Evolutionary conservation across 2,113 vertebrate genomes (phyloP), one percentile per base, ranked within the genome.

Genomic region (Ochotona princeps): DNA sequence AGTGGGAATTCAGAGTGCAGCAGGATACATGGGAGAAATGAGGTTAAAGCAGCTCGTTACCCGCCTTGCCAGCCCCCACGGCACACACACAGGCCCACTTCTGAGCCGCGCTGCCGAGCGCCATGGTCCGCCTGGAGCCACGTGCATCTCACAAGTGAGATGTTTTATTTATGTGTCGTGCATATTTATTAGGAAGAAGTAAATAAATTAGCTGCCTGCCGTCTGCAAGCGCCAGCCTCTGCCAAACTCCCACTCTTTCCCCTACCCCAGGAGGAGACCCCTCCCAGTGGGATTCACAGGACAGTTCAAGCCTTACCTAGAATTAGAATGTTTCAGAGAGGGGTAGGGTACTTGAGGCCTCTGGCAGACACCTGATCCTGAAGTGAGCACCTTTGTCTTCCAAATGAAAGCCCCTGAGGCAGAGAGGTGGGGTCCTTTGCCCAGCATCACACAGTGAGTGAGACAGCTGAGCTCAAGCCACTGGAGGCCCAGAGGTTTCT

Each of bases 171-270:
- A 96, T 89, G 66, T 74, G 38, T 60, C 38, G 61, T 90, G 83
- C 97, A 96, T 97, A 97, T 97, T 97, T 97, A 97, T 95, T 83
- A 97, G 87, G 95, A 12, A 47, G 90, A 26, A 4, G 74, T 93
- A 97, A 97, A 96, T 92, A 96, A 96, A 95, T 95, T 82, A 93
- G 85, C 87, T 66, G 75, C 92, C 78, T 90, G 82, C 95, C 94
- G 91, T 91, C 96, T 97, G 92, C 32, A 83, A 30, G 92, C 79
- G 44, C 49, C 89, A 28, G 60, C 38, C 35, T n/a, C 20, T 0
- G 4, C 32, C 84, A 90, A 89, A 49, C 14, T 81, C 91, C 23
- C 21, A 63, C 61, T 17, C 38, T 49, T 25, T 70, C 67, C 15
- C 63, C 49, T 6, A 9, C 49, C 60, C 49, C 25, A 1, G 21